These are phyloP conservation scores for Anneissia japonica DNA, from an alignment of 35 echinoderm and acorn worm species.

Conservation along the genomic window DNA sequence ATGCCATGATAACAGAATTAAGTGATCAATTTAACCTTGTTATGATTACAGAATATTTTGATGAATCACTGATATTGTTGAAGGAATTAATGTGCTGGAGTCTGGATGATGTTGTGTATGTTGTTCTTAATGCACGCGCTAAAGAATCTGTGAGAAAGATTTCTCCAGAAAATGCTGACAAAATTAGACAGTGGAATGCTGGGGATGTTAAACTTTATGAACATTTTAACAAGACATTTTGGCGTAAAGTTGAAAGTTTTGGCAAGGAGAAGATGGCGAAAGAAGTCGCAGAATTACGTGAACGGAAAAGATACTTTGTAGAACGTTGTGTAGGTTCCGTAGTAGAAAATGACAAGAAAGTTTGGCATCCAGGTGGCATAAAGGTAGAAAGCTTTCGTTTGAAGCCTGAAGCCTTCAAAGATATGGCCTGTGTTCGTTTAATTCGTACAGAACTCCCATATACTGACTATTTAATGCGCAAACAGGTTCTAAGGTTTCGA, in stretches of 20 bases:
- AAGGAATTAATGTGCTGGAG: constrained; percentile 51
- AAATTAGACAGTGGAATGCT: constrained; percentile 52
- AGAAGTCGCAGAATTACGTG: constrained; percentile 25
- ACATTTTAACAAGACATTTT: constrained; percentile 72
- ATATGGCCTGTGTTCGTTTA: background rate
- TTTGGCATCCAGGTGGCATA: background rate
- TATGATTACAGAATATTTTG: constrained; percentile 45
- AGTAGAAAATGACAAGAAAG: background rate
- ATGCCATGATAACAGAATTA: constrained; percentile 20
- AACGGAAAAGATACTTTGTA: constrained; percentile 6
- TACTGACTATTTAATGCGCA: background rate
- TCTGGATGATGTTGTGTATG: constrained; percentile 29
- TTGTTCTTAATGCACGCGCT: constrained; percentile 48
- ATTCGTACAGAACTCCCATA: background rate
- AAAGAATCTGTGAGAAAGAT: constrained; percentile 21
- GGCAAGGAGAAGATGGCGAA: constrained; percentile 41
- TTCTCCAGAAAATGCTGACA: background rate
- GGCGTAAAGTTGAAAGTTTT: constrained; percentile 54
- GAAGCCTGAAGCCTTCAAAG: background rate
- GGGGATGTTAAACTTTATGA: constrained; percentile 72
- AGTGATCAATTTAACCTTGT: constrained; percentile 28
- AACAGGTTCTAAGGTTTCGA: background rate
- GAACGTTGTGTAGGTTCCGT: background rate
- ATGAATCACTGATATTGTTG: constrained; percentile 42
- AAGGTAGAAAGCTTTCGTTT: constrained; percentile 9